These are phyloP conservation scores for Umimayanthus chanpuru DNA, from an alignment of 92 coral and sea anemone species.

Conservation along the genomic window DNA sequence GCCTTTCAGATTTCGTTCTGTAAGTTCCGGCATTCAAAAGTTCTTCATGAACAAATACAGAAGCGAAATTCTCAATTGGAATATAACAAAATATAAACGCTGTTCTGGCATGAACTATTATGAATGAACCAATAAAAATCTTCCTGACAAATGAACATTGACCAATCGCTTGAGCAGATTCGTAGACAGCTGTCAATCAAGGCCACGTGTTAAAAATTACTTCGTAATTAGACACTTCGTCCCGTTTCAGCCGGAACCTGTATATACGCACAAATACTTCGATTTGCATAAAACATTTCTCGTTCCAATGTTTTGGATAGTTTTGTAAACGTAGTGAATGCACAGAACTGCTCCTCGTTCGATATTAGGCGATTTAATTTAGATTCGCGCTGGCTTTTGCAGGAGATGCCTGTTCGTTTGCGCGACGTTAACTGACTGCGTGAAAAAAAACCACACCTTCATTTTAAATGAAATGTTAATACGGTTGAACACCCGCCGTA, in stretches of 20 bases:
- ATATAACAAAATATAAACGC: constrained; percentile 75
- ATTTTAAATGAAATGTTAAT: constrained; percentile 91
- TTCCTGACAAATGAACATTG: constrained; percentile 52
- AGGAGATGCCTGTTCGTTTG: constrained; percentile 34
- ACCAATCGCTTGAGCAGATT: constrained; percentile 78
- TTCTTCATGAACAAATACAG: constrained; percentile 63
- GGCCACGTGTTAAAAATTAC: constrained; percentile 95
- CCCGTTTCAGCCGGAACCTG: constrained; percentile 87
- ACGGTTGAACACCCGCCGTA: constrained; percentile 76
- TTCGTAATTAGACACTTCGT: constrained; percentile 86
- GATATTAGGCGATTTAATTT: constrained; percentile 14
- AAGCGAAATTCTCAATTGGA: constrained; percentile 68
- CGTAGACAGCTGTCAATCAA: constrained; percentile 88
- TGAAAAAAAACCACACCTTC: constrained; percentile 63
- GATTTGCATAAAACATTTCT: constrained; percentile 74
- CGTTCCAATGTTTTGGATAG: constrained; percentile 61
- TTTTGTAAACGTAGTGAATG: background rate
- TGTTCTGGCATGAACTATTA: constrained; percentile 85
- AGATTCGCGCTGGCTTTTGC: background rate
- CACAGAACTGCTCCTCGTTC: background rate
- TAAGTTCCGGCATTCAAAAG: constrained; percentile 82
- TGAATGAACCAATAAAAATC: constrained; percentile 69
- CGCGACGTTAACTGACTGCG: constrained; percentile 41
- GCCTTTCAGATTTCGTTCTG: constrained; percentile 48
- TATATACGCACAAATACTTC: constrained; percentile 80